Evolutionary conservation across 1,140 invertebrate genomes (phyloP).

Genomic region (Pachyrhynchus sulphureomaculatus): DNA sequence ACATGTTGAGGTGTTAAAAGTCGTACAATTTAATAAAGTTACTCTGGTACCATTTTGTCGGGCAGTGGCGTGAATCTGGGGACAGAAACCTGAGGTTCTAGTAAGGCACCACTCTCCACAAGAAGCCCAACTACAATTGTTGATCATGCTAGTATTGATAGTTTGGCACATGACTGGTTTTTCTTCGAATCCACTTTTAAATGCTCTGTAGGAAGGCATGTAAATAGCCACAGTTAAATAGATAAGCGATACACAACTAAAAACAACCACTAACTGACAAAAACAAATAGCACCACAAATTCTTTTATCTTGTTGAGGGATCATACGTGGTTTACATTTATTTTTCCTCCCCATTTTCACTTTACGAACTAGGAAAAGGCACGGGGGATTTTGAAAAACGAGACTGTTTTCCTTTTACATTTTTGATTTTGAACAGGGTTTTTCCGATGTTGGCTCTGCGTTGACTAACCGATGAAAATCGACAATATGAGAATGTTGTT

Average conservation of each 20-base stretch:
- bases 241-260: constrained; percentile 83
- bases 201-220: constrained; percentile 80
- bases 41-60: constrained; percentile 78
- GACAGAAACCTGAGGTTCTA: constrained; percentile 82
- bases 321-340: constrained; percentile 55
- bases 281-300: constrained; percentile 90
- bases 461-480: constrained; percentile 14
- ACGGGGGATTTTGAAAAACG: neutral
- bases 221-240: constrained; percentile 87
- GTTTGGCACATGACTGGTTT: constrained; percentile 88
- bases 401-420: constrained; percentile 10
- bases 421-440: constrained; percentile 3
- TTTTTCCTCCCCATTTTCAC: constrained; percentile 45
- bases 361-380: constrained; percentile 6
- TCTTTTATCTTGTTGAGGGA: constrained; percentile 80
- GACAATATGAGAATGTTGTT: constrained; percentile 10
- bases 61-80: constrained; percentile 83
- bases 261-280: constrained; percentile 85
- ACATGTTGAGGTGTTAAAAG: constrained; percentile 79
- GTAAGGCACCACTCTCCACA: constrained; percentile 91
- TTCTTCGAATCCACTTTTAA: constrained; percentile 77
- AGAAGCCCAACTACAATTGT: constrained; percentile 82
- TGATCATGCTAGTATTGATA: constrained; percentile 72
- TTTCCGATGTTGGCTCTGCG: neutral
- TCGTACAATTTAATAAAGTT: constrained; percentile 75